Percentiles rank a stretch among this genome's conserved stretches.
Conservation (phyloP, 2,797 vertebrate species). For the Dromococcyx pavoninus region DNA sequence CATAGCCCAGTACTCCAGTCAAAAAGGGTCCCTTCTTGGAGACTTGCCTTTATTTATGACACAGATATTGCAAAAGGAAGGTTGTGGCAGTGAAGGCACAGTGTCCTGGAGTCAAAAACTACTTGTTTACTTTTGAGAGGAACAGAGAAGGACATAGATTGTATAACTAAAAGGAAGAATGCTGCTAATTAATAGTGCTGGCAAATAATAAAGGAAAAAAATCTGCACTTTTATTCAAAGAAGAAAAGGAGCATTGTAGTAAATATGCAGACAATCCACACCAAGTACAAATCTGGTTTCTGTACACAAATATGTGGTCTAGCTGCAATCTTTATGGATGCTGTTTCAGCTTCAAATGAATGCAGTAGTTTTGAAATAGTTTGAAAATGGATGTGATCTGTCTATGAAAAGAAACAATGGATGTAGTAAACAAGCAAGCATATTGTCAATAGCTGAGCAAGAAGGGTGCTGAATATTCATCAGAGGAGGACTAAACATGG, state of each 20-base stretch:
- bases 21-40: background rate
- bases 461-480: background rate
- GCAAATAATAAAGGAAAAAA: conserved; percentile 39
- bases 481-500: background rate
- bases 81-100: background rate
- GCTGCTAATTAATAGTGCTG: conserved; percentile 6
- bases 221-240: conserved; percentile 52
- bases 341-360: conserved; percentile 40
- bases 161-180: conserved; percentile 33
- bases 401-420: conserved; percentile 19
- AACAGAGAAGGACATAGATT: conserved; percentile 43
- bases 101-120: background rate
- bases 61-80: background rate
- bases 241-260: conserved; percentile 60
- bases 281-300: conserved; percentile 57
- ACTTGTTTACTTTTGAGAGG: conserved; percentile 28
- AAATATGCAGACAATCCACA: conserved; percentile 54
- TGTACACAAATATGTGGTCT: conserved; percentile 65
- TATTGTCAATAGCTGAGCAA: background rate
- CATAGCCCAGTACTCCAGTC: fast-evolving
- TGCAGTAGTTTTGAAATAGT: conserved; percentile 44
- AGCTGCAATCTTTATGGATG: conserved; percentile 39
- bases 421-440: conserved; percentile 35
- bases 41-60: background rate
- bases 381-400: conserved; percentile 24